phyloP scores from a whole-genome alignment of 2,797 vertebrate species.

The Allobates femoralis region DNA sequence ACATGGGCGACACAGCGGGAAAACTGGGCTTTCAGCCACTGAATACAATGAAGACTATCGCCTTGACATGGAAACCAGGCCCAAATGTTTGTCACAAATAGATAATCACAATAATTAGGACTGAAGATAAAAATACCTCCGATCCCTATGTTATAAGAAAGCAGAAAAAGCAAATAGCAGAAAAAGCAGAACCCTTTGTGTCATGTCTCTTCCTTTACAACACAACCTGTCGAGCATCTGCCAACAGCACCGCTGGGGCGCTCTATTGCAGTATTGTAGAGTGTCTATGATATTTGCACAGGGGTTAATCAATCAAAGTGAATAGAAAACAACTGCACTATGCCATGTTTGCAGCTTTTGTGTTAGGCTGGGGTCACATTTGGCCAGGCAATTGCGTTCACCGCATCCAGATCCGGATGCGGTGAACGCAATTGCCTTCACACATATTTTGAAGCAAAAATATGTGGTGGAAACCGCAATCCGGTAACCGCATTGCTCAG shows the following conservation, averaged over 20 bases:
- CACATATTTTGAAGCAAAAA: no score
- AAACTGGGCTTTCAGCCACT: slow-evolving; percentile 37
- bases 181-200: not conserved
- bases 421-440: no score
- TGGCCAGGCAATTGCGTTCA: no score
- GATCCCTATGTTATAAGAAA: not conserved
- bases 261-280: no score
- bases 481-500: no score
- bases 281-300: no score
- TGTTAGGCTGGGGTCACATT: no score
- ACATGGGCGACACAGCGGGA: slow-evolving; percentile 54
- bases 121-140: slow-evolving; percentile 48
- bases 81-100: slow-evolving; percentile 59
- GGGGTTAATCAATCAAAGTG: no score
- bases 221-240: not conserved
- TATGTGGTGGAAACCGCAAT: no score
- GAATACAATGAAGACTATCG: slow-evolving; percentile 36
- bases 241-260: not conserved
- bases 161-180: slow-evolving; percentile 1
- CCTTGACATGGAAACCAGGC: slow-evolving; percentile 48
- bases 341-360: no score
- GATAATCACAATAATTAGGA: slow-evolving; percentile 62
- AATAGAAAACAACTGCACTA: no score
- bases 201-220: not conserved
- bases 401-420: no score